A percentile compares a stretch with the other conserved stretches of the same genome.
These are phyloP conservation scores for Idaea dimidiata DNA, from an alignment of 2,888 invertebrate genomes.

Conservation along the genomic window DNA sequence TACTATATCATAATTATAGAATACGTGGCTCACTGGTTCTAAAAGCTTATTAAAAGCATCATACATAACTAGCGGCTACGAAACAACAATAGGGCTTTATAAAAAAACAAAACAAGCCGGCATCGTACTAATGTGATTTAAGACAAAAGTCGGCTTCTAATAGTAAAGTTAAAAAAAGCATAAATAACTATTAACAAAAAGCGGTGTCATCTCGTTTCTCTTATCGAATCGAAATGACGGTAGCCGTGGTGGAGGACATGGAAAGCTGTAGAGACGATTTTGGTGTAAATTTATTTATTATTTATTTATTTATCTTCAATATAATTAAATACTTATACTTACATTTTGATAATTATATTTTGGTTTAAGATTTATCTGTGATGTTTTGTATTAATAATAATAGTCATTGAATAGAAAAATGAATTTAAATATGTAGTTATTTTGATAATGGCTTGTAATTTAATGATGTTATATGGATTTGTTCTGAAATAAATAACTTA, in stretches of 20 bases:
- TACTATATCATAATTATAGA: no score
- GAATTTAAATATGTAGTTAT: no score
- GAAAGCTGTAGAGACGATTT: slow-evolving; percentile 45
- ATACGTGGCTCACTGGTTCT: no score
- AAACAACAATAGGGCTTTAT: slow-evolving; percentile 11
- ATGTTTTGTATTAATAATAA: no score
- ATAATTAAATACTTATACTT: no score
- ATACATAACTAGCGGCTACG: background rate
- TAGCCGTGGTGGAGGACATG: slow-evolving; percentile 51
- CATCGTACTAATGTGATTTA: slow-evolving; percentile 57
- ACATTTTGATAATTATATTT: no score
- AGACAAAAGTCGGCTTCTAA: slow-evolving; percentile 59
- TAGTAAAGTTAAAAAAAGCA: slow-evolving; percentile 62
- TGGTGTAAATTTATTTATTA: background rate
- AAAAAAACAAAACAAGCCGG: slow-evolving; percentile 49
- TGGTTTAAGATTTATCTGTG: no score
- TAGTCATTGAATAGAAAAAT: no score
- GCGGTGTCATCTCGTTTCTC: slow-evolving; percentile 74
- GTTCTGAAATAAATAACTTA: no score
- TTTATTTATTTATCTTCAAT: background rate
- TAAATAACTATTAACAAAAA: slow-evolving; percentile 79
- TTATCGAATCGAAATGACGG: slow-evolving; percentile 69
- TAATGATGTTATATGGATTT: no score
- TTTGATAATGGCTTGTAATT: no score
- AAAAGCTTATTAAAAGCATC: background rate